phyloP scores from a whole-genome alignment of 2,113 vertebrate species.

The Pelobates fuscus region DNA sequence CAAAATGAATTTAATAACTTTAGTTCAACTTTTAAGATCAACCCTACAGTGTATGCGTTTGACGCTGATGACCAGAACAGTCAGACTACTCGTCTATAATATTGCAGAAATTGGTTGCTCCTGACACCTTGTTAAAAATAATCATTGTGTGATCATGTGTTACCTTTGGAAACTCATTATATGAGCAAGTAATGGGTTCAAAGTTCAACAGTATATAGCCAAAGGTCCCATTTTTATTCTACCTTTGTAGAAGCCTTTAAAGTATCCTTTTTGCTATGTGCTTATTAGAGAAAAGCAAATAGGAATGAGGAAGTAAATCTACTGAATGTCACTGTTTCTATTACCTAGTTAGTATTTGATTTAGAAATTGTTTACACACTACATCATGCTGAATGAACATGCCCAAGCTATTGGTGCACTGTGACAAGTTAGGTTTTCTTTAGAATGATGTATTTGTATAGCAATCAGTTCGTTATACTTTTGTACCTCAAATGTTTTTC shows the following conservation, averaged over 20 bases:
- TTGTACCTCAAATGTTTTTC: not conserved
- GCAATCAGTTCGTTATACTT: slow-evolving; percentile 4
- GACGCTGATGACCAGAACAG: not conserved
- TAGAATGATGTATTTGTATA: slow-evolving; percentile 25
- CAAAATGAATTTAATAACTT: slow-evolving; percentile 35
- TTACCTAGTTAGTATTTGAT: slow-evolving; percentile 35
- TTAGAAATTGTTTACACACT: slow-evolving; percentile 36
- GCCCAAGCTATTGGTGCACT: slow-evolving; percentile 17
- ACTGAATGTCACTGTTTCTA: slow-evolving; percentile 30
- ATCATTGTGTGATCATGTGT: not conserved
- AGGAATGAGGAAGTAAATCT: slow-evolving; percentile 45
- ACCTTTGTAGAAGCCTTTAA: slow-evolving; percentile 38
- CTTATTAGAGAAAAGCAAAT: slow-evolving; percentile 32
- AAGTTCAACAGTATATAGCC: slow-evolving; percentile 45
- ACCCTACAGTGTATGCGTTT: slow-evolving; percentile 15
- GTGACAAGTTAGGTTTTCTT: slow-evolving; percentile 18
- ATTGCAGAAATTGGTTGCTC: not conserved
- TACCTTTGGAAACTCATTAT: slow-evolving; percentile 45
- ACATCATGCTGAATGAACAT: slow-evolving; percentile 31
- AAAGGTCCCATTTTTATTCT: slow-evolving; percentile 36
- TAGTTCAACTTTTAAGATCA: slow-evolving; percentile 27
- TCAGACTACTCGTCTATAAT: not conserved
- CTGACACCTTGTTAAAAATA: slow-evolving; percentile 16
- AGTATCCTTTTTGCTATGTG: slow-evolving; percentile 25
- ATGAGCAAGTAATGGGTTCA: slow-evolving; percentile 30